Evolutionary conservation across 2,113 vertebrate species (phyloP).

Genomic region (Okapia johnstoni): DNA sequence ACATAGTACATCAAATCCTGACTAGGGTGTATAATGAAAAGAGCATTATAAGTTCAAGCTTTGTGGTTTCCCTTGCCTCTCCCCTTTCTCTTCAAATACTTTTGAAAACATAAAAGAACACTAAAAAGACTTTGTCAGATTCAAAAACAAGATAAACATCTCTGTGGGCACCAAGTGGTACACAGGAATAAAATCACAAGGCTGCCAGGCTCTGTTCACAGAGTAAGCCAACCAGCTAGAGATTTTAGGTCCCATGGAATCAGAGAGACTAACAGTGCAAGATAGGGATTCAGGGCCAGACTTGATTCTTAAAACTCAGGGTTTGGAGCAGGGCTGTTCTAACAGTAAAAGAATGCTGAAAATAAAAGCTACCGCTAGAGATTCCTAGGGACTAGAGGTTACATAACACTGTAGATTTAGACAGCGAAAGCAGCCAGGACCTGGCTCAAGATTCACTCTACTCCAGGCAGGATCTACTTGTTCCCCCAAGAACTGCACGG

Average conservation of each 20-base stretch:
- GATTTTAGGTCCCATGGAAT: background rate
- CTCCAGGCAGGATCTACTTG: accelerated
- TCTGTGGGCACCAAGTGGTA: background rate
- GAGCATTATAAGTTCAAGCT: background rate
- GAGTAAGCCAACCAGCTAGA: background rate
- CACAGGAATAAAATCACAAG: background rate
- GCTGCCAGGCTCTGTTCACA: background rate
- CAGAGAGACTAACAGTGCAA: background rate
- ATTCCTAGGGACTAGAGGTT: background rate
- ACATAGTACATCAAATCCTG: background rate
- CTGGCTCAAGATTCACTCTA: background rate
- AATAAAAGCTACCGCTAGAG: background rate
- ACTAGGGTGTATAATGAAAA: background rate
- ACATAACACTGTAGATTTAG: background rate
- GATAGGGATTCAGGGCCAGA: background rate
- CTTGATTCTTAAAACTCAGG: background rate
- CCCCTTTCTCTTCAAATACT: background rate
- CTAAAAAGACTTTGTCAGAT: background rate
- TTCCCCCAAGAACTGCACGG: background rate
- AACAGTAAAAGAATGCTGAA: background rate
- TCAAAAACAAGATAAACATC: background rate
- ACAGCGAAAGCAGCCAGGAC: background rate
- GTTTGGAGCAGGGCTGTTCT: background rate
- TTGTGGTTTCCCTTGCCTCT: background rate
- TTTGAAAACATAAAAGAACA: background rate